Percentiles rank a stretch among this genome's conserved stretches.
phyloP scores from a whole-genome alignment of 2,888 invertebrate genomes.

The Diarsia dahlii region DNA sequence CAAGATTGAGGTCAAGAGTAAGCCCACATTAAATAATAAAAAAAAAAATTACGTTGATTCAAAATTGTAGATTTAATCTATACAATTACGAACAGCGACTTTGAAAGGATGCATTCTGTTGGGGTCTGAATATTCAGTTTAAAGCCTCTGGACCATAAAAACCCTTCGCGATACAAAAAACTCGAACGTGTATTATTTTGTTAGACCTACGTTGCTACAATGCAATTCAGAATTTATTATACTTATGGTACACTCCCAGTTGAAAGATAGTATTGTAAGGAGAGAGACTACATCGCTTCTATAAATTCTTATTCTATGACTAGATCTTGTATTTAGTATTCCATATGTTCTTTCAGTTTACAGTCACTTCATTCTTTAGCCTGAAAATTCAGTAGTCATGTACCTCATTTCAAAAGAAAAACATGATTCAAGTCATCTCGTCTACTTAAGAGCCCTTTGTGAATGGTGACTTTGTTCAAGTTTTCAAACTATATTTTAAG shows the following conservation, averaged over 20 bases:
- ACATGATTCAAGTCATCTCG: slow-evolving; percentile 10
- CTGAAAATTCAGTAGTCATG: slow-evolving; percentile 30
- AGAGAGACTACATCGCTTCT: background rate
- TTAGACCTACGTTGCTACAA: background rate
- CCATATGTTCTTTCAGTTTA: slow-evolving; percentile 27
- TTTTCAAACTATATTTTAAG: slow-evolving; percentile 2
- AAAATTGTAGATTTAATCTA: background rate
- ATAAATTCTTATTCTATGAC: slow-evolving; percentile 12
- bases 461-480: slow-evolving; percentile 1
- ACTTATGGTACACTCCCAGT: background rate
- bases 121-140: too few species aligned
- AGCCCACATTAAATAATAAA: too few species aligned
- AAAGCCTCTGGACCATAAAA: too few species aligned
- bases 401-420: slow-evolving; percentile 15
- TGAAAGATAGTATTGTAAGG: background rate
- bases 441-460: slow-evolving; percentile 6
- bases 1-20: too few species aligned
- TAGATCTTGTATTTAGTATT: slow-evolving; percentile 53
- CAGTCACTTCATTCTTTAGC: slow-evolving; percentile 24
- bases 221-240: too few species aligned
- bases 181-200: background rate
- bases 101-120: background rate
- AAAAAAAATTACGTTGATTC: too few species aligned
- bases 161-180: too few species aligned
- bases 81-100: too few species aligned